These are phyloP conservation scores for Hermodice carunculata DNA, from an alignment of 2,888 invertebrate genomes.

Conservation along the genomic window DNA sequence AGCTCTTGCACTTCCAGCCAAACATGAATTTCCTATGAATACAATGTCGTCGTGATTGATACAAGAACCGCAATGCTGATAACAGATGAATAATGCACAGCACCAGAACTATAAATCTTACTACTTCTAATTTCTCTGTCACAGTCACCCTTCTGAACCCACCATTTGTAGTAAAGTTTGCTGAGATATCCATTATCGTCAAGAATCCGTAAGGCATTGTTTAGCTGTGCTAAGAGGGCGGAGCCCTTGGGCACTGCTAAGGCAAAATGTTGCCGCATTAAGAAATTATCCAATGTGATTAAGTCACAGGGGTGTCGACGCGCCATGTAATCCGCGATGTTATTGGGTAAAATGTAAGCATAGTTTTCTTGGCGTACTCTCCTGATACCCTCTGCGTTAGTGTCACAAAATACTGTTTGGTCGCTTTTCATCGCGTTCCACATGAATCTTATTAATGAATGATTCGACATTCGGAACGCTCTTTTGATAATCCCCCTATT, in stretches of 20 bases:
- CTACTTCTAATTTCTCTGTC: slow-evolving; percentile 22
- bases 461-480: slow-evolving; percentile 29
- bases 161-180: slow-evolving; percentile 34
- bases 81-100: too few relatives aligned
- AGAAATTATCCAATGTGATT: slow-evolving; percentile 28
- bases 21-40: too few relatives aligned
- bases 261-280: slow-evolving; percentile 30
- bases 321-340: slow-evolving; percentile 37
- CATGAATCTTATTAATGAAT: slow-evolving; percentile 18
- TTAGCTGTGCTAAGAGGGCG: slow-evolving; percentile 23
- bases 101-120: slow-evolving; percentile 22
- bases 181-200: slow-evolving; percentile 26
- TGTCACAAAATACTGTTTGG: slow-evolving; percentile 26
- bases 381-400: slow-evolving; percentile 37
- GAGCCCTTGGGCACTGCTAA: slow-evolving; percentile 38
- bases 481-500: slow-evolving; percentile 33
- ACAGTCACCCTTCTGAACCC: slow-evolving; percentile 27
- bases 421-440: slow-evolving; percentile 29
- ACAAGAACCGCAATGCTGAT: too few relatives aligned
- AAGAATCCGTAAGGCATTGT: slow-evolving; percentile 26
- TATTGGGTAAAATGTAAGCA: slow-evolving; percentile 36
- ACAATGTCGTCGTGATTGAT: too few relatives aligned
- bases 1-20: too few relatives aligned
- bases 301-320: slow-evolving; percentile 38
- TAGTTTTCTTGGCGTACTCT: slow-evolving; percentile 29